Evolutionary conservation across 2,888 invertebrate species (phyloP), one percentile per base, ranked within the genome.

Genomic region (Endotricha flammealis): DNA sequence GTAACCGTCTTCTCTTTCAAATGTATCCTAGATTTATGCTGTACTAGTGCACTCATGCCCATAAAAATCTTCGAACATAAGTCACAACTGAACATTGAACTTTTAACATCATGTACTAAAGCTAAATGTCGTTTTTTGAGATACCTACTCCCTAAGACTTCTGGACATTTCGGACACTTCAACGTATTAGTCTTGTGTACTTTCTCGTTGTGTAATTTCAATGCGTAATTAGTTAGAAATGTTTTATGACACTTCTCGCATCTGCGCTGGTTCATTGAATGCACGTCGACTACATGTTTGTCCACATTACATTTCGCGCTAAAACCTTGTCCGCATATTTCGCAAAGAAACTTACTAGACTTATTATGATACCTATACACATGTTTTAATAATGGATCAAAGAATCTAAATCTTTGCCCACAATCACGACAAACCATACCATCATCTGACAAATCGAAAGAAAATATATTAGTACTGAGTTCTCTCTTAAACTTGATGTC

Each of bases 321-420:
- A 32, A 82, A 85, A 0, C 67, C 71, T 35, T 74, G 67, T 0
- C 85, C 86, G 20, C 85, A 78, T 0, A 71, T 60, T 29, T 78
- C 76, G 34, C 78, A 78, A 0, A 75, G 12, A 12, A 56, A 72
- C 0, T 58, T 49, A 6, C 58, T 57, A 7, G 58, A 49, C 7
- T 53, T 64, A 12, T 61, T 69, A n/a, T 77, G 76, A 8, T 39
- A 57, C 30, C 65, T 67, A 24, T 76, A 56, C 0, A 53, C 49
- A 13, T 78, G 78, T 1, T 50, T 58, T 0, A 76, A 16, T 1
- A 78, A 40, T 0, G 70, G 50, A 0, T 70, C 67, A 22, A 77
- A 77, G 32, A 72, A 78, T 24, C 48, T 42, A 13, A 71, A 78
- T 0, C 55, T 50, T 17, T 70, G 51, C 0, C 59, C 63, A 17